Evolutionary conservation across 2,113 vertebrate genomes (phyloP).

Genomic region (Pholis gunnellus): DNA sequence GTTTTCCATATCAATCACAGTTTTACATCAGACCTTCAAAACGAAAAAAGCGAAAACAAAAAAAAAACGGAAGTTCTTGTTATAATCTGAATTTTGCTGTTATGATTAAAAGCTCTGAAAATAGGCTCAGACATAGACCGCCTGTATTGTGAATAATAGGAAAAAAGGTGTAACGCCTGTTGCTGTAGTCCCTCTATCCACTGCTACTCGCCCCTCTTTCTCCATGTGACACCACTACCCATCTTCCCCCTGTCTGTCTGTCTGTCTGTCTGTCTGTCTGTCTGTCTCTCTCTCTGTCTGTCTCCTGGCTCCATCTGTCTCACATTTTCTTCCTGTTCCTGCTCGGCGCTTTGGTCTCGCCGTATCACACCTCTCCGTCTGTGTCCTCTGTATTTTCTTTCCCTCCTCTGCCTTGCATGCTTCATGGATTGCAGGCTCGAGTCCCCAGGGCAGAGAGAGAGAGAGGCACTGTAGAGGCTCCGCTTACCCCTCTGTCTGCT

Average conservation of each 20-base stretch:
- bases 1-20: conserved; percentile 29
- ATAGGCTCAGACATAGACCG: conserved; percentile 3
- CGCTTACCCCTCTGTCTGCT: conserved; percentile 50
- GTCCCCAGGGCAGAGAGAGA: conserved; percentile 67
- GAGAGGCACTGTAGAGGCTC: conserved; percentile 54
- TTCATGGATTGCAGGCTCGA: conserved; percentile 68
- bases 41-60: neutral
- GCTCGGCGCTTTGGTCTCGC: conserved; percentile 52
- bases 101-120: conserved; percentile 31
- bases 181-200: conserved; percentile 62
- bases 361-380: conserved; percentile 67
- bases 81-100: conserved; percentile 44
- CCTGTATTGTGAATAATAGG: conserved; percentile 59
- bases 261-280: conserved; percentile 57
- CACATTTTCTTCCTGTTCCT: conserved; percentile 65
- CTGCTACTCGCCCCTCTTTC: conserved; percentile 66
- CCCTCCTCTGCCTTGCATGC: conserved; percentile 66
- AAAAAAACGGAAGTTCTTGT: conserved; percentile 30
- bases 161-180: conserved; percentile 77
- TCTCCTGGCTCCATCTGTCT: conserved; percentile 60
- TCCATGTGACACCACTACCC: conserved; percentile 68
- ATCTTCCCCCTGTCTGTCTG: conserved; percentile 51
- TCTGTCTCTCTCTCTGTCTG: conserved; percentile 46
- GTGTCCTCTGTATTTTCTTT: conserved; percentile 55
- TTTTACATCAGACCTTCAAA: conserved; percentile 48